Evolutionary conservation across 2,113 vertebrate genomes (phyloP), one percentile per base, ranked within the genome.

Genomic region (Eidolon helvum): DNA sequence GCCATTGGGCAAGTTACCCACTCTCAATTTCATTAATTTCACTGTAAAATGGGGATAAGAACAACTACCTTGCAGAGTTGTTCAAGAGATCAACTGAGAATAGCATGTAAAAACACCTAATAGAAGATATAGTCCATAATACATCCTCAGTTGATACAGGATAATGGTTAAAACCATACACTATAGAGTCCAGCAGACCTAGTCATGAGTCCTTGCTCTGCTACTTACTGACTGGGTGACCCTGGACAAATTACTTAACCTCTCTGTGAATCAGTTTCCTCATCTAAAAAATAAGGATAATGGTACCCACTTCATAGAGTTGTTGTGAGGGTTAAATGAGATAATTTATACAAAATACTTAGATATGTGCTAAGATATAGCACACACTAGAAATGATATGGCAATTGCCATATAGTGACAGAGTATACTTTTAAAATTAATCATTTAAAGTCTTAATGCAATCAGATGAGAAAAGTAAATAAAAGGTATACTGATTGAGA

Each of bases 341-440:
- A 87, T 78, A 61, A 65, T 75, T 83, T 5, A 33, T 43, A 10
- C 26, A 65, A 95, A 85, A 48, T 59, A 50, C 10, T 80, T 82
- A 57, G 33, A 30, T 88, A 87, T 2, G 7, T 57, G 1, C 45
- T 33, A 68, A n/a, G 22, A 35, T 10, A 66, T 65, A 79, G 57
- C 10, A 94, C 53, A 45, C 22, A 33, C n/a, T 72, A 68, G 57
- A 94, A 90, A 87, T 91, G 18, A 66, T 84, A 35, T 53, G 61
- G 5, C 15, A 69, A 0, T 69, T 35, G 16, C 59, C 69, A 5
- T 87, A 50, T 21, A 61, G 24, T 75, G n/a, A 68, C 71, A 85
- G 1, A 89, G 55, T 48, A 35, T 78, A 40, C 75, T 65, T 90
- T 85, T 85, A 65, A 89, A 93, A 93, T 66, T 93, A 84, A 90